Base-by-base conservation (phyloP, 2,797 vertebrate genomes). In the Falco peregrinus region DNA sequence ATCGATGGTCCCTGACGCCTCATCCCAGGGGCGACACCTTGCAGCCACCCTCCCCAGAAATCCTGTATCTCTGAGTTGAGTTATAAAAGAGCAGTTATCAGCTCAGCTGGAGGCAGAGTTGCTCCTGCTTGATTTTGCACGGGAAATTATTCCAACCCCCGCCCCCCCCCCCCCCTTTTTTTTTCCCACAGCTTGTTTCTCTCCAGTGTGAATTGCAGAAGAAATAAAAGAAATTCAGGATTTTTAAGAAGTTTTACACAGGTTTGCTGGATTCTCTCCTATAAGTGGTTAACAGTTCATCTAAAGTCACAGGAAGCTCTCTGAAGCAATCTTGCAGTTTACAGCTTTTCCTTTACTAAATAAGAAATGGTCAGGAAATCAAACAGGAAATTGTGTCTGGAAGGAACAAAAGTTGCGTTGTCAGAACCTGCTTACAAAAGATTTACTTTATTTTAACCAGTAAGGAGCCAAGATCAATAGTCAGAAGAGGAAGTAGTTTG, bases 351-450 rank as follows among this genome's bases (percentile, higher is more conserved):
- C 87, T 87, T 88, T 79, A 50, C 90, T 80, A 71, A 94, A 59
- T 78, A 85, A 95, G 91, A 93, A 97, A 92, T 3, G 5, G 89
- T 47, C 96, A 93, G 96, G 95, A 97, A 96, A 96, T 97, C 84
- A 96, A 94, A 95, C 95, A 96, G 96, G 95, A 97, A 96, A 97
- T 96, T 95, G 93, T 89, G 94, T 95, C 95, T 97, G 84, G 95
- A 94, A 96, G 79, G 92, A 92, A 95, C 90, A 96, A 78, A 95
- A 96, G 91, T 92, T 96, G 76, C 0, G 8, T 95, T 96, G 94
- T 95, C 95, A 94, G 82, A 91, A 83, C 53, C 16, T 57, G 84
- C 82, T 96, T 96, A 80, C 13, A 12, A 85, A 96, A 94, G 84
- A 83, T 91, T 96, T 85, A 70, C 69, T 95, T 97, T 83, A 87